A percentile compares a stretch with the other conserved stretches of the same genome.
Evolutionary conservation across 2,113 vertebrate species (phyloP).

Genomic region (Ginglymostoma cirratum): DNA sequence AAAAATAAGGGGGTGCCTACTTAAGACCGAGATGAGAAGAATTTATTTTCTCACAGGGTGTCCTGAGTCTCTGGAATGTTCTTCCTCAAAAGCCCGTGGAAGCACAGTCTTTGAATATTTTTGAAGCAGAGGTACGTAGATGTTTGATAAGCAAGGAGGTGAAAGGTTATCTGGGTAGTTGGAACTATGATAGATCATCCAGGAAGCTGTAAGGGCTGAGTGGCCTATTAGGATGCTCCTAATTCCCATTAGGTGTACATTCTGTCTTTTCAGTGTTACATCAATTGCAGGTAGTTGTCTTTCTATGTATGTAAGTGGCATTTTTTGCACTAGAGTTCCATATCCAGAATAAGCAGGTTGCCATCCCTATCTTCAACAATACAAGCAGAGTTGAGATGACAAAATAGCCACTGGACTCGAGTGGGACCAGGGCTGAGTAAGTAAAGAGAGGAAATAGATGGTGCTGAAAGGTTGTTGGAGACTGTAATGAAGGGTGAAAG

Average conservation of each 20-base stretch:
- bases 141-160: too few relatives aligned
- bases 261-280: neutral
- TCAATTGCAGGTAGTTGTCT: neutral
- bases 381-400: neutral
- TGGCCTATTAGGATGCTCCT: too few relatives aligned
- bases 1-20: too few relatives aligned
- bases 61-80: too few relatives aligned
- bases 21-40: too few relatives aligned
- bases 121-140: too few relatives aligned
- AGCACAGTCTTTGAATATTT: too few relatives aligned
- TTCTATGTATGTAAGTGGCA: neutral
- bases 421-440: neutral
- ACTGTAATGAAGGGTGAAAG: neutral
- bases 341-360: neutral
- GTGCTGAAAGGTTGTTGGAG: neutral
- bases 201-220: too few relatives aligned
- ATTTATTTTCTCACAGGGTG: too few relatives aligned
- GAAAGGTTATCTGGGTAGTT: too few relatives aligned
- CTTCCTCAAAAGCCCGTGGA: too few relatives aligned
- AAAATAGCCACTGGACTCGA: neutral
- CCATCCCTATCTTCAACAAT: neutral
- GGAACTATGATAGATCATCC: too few relatives aligned
- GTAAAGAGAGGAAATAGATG: neutral
- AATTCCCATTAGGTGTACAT: neutral
- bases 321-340: neutral